Evolutionary conservation across 92 coral and sea anemone genomes (phyloP), one percentile per base, ranked within the genome.

Genomic region (Porites divaricata): DNA sequence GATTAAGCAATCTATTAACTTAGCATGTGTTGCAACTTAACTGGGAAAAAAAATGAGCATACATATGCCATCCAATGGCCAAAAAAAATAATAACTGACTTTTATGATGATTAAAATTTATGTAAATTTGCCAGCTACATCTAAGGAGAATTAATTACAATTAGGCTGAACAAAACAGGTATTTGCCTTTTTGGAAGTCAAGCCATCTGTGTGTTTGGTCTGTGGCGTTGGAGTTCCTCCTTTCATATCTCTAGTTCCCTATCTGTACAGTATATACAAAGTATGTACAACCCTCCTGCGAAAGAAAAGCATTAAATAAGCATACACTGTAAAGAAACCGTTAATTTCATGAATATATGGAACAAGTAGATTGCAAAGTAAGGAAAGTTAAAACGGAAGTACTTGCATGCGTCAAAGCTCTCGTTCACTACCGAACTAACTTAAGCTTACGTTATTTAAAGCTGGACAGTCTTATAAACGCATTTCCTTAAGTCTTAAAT

Each of bases 221-320:
- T 88, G 97, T 67, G 92, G 26, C 13, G 80, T 70, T 63, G 88
- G 74, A 57, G 93, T 92, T 90, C 98, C 98, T 84, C 95, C 95
- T 81, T 92, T 94, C 98, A 94, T 94, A 75, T 52, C 91, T 63
- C 86, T 82, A 53, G 56, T 80, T 80, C 84, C 78, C 83, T 91
- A 75, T 91, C 83, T 91, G 89, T 91, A 86, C 90, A 85, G 88
- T 87, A 89, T 92, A 89, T 96, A 96, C 99, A 96, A 95, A 89
- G 95, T 96, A 96, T 96, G 82, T 96, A 96, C 99, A 96, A 91
- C 82, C 93, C 89, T 91, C 95, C 99, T 96, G 88, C 53, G 83
- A 75, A 9, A 28, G 2, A 83, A 54, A n/a, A 78, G 14, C 19
- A 19, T 54, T 4, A 73, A 68, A 72, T 17, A 75, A 15, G 49